These are phyloP conservation scores for Dermochelys coriacea DNA, from an alignment of 2,797 vertebrate species.

Conservation along the genomic window DNA sequence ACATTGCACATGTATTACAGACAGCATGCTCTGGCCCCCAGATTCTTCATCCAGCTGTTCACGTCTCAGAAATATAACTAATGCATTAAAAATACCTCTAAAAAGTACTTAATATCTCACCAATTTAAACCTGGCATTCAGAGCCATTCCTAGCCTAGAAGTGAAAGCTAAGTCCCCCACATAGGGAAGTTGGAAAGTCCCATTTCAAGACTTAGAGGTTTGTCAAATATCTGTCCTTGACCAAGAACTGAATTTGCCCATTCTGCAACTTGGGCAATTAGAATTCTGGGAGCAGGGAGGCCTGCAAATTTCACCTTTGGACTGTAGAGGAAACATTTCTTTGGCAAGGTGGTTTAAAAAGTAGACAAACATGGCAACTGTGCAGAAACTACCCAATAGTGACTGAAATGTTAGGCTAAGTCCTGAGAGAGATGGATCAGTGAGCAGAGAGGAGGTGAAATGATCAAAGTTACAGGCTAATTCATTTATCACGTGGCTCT, in stretches of 20 bases:
- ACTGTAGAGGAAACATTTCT: background rate
- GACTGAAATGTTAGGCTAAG: background rate
- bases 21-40: background rate
- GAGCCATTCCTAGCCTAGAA: background rate
- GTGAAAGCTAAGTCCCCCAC: background rate
- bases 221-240: background rate
- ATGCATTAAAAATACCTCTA: background rate
- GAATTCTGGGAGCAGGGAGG: background rate
- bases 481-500: background rate
- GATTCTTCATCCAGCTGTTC: background rate
- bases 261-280: background rate
- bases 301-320: background rate
- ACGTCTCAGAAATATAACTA: background rate
- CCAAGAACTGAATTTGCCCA: background rate
- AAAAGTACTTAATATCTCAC: background rate
- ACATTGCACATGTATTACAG: background rate
- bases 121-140: background rate
- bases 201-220: background rate
- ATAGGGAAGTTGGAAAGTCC: background rate
- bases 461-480: background rate
- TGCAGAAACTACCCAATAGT: background rate
- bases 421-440: background rate
- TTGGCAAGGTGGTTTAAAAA: background rate
- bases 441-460: background rate
- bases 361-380: background rate